Evolutionary conservation across 2,797 vertebrate species (phyloP), one percentile per base, ranked within the genome.

Genomic region (Orientallactaga sibirica): DNA sequence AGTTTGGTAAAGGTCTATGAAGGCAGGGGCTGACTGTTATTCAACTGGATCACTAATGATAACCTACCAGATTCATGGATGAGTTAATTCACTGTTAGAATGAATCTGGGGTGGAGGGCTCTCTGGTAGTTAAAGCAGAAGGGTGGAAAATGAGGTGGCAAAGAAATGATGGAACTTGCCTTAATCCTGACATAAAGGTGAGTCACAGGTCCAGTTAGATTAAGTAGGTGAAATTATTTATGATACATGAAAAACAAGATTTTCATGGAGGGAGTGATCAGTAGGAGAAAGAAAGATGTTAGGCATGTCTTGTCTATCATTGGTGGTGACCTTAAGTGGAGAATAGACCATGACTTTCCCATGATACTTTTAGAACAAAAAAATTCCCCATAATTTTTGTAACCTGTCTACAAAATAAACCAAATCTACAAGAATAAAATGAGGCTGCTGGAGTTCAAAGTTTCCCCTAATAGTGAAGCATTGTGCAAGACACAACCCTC

Each of bases 391-490:
- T 43, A 22, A 77, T 88, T 33, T 88, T 58, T 58, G n/a, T 27
- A 27, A 75, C 10, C 29, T 3, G 16, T 83, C 66, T 82, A 27
- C 7, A 92, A 94, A 96, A 82, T 73, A 58, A 79, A 73, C n/a
- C 41, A 66, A 37, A 86, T 73, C 25, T 85, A 74, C 25, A 12
- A 48, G 85, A 82, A 64, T 33, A 41, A 61, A 89, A 55, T 3
- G 3, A 77, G 29, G n/a, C 7, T 67, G 6, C 6, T 29, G 11
- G 55, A 83, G 55, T 81, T 52, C 25, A 78, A 90, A 79, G 61
- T 67, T 80, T 78, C 58, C 48, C 33, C 62, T 86, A 55, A 66
- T 2, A 80, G 6, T n/a, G n/a, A 90, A 80, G 24, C 25, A 58
- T 86, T 37, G 7, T 12, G 11, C 11, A 52, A 52, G 11, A 52